phyloP scores from a whole-genome alignment of 2,113 vertebrate genomes.

The Chionodraco myersi region DNA sequence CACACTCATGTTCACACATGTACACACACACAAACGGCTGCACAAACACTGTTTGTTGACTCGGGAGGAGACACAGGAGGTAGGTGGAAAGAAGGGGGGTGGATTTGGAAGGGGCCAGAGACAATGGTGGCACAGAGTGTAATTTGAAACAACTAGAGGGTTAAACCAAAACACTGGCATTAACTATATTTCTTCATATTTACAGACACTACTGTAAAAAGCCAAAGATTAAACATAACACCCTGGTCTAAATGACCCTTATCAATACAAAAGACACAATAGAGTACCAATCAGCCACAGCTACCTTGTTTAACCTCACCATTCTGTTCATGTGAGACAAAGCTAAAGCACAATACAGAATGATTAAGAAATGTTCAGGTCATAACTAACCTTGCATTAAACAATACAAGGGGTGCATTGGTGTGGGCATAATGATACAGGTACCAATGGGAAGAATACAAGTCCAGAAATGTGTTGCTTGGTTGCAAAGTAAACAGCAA shows the following conservation, averaged over 20 bases:
- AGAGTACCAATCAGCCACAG: not conserved
- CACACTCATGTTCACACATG: slow-evolving; percentile 20
- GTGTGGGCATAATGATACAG: not conserved
- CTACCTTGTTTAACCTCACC: not conserved
- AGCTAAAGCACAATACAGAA: slow-evolving; percentile 16
- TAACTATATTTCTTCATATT: slow-evolving; percentile 7
- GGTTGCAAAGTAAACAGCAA: slow-evolving; percentile 23
- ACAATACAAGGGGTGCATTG: not conserved
- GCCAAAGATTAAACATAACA: slow-evolving; percentile 28
- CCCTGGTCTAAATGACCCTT: not conserved
- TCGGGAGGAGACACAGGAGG: slow-evolving; percentile 56
- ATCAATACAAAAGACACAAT: slow-evolving; percentile 12
- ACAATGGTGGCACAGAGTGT: slow-evolving; percentile 74
- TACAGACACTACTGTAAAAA: not conserved
- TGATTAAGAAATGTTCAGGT: not conserved
- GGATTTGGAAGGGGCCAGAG: slow-evolving; percentile 67
- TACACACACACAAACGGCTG: slow-evolving; percentile 61
- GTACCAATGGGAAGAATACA: not conserved
- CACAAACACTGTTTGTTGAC: slow-evolving; percentile 82
- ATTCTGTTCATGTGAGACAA: slow-evolving; percentile 17
- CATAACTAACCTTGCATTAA: not conserved
- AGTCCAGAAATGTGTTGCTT: slow-evolving; percentile 13
- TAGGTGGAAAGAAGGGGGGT: slow-evolving; percentile 22
- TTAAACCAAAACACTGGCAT: slow-evolving; percentile 53
- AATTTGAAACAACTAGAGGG: slow-evolving; percentile 51